Conservation (phyloP, 2,797 vertebrate genomes). For the Serranus cabrilla region DNA sequence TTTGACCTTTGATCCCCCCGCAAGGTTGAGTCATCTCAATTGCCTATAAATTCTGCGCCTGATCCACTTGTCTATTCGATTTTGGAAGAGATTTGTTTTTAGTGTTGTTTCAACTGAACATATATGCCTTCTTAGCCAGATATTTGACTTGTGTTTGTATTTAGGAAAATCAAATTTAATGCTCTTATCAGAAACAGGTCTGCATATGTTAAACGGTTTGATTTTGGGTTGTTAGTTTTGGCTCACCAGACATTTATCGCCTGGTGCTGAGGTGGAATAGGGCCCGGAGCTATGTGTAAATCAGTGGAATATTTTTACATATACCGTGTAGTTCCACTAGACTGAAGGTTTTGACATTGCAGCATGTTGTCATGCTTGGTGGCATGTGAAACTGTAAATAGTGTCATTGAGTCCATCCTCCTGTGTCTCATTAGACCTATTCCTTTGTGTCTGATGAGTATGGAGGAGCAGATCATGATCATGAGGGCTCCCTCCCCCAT, state of each 20-base stretch:
- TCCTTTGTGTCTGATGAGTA: constrained; percentile 70
- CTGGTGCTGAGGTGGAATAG: not conserved
- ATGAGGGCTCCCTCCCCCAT: constrained; percentile 66
- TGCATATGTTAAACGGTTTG: not conserved
- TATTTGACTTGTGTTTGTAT: not conserved
- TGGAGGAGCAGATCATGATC: constrained; percentile 52
- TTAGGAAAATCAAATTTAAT: not conserved
- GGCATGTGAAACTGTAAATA: constrained; percentile 5
- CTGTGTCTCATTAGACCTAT: constrained; percentile 51
- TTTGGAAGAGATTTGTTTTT: not conserved
- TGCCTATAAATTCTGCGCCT: not conserved
- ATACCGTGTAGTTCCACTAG: not conserved
- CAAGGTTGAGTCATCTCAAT: constrained; percentile 35
- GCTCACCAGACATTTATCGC: not conserved
- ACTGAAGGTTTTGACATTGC: not conserved
- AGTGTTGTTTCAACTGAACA: not conserved
- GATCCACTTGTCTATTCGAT: not conserved
- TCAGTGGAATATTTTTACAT: not conserved
- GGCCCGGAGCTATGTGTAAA: not conserved
- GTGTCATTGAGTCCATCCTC: constrained; percentile 23
- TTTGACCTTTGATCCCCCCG: constrained; percentile 51
- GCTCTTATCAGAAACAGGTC: constrained; percentile 1
- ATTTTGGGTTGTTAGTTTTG: not conserved
- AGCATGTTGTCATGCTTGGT: constrained; percentile 1
- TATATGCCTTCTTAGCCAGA: too few species aligned